A percentile compares a stretch with the other conserved stretches of the same genome.
phyloP scores from a whole-genome alignment of 2,797 vertebrate species.

The Pseudochirops cupreus region DNA sequence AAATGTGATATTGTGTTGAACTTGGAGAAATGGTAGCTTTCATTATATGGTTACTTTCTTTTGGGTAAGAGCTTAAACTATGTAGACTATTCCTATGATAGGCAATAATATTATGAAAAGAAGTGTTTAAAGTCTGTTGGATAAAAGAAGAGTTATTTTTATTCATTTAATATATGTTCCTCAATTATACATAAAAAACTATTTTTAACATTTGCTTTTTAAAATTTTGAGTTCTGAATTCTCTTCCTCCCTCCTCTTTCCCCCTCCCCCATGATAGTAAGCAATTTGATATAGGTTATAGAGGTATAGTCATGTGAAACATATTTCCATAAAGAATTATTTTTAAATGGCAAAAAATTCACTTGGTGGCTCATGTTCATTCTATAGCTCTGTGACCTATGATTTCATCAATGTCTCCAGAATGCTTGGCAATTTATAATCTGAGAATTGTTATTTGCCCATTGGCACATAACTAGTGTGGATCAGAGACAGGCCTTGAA shows the following conservation, averaged over 20 bases:
- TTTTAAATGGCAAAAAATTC: not conserved
- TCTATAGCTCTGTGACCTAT: not conserved
- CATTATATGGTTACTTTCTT: constrained; percentile 63
- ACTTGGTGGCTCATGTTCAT: not conserved
- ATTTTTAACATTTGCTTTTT: not conserved
- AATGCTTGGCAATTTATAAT: not conserved
- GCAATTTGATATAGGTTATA: not conserved
- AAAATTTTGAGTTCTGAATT: not conserved
- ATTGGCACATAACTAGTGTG: not conserved
- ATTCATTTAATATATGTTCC: not conserved
- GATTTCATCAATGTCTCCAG: not conserved
- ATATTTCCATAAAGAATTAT: not conserved
- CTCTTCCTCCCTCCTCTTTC: not conserved
- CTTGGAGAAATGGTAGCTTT: constrained; percentile 75
- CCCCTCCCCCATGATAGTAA: not conserved
- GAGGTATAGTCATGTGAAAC: not conserved
- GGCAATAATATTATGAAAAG: accelerated
- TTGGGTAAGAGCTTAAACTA: constrained; percentile 64
- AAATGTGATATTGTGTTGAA: constrained; percentile 73
- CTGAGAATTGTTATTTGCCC: not conserved
- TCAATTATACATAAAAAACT: not conserved
- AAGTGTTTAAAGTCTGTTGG: not conserved
- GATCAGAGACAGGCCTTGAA: not conserved
- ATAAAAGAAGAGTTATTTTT: not conserved
- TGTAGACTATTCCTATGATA: not conserved